Base-by-base conservation (phyloP, 1,140 invertebrate genomes). In the Ericerus pela region DNA sequence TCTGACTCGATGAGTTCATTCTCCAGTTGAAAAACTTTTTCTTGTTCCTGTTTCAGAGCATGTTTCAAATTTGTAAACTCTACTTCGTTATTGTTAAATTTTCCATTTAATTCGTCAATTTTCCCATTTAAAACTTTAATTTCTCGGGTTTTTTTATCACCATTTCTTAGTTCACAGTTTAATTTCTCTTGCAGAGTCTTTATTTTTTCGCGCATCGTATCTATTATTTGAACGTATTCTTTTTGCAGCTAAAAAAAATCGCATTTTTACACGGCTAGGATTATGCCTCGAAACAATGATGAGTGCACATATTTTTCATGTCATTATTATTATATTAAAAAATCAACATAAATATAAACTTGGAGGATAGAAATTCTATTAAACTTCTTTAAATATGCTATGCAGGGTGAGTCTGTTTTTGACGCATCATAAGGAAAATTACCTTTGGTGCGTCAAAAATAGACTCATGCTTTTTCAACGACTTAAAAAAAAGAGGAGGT, bases 221-320 rank as follows among this genome's bases (percentile, higher is more conserved):
- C 26, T 8, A 47, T 47, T 47, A 47, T 14, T 24, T 47, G 20
- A 12, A 24, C 12, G 20, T 47, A 47, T 24, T 47, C 41, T 47
- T 47, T 47, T 47, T 47, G 41, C 10, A 47, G 8, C 41, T 47
- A 10, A 14, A 38, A 38, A 38, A 38, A 38, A n/a, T n/a, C n/a
- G n/a, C n/a, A n/a, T n/a, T n/a, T n/a, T n/a, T n/a, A n/a, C n/a
- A n/a, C n/a, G n/a, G n/a, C n/a, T n/a, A n/a, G n/a, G n/a, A n/a
- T n/a, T n/a, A n/a, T n/a, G n/a, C n/a, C n/a, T n/a, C n/a, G n/a
- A n/a, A n/a, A n/a, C n/a, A n/a, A n/a, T n/a, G n/a, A n/a, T n/a
- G n/a, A n/a, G n/a, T n/a, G n/a, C n/a, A n/a, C n/a, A n/a, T n/a
- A n/a, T n/a, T n/a, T n/a, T n/a, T n/a, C n/a, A n/a, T n/a, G n/a